Base-by-base conservation (phyloP, 2,797 vertebrate species). In the Tangara arthus region DNA sequence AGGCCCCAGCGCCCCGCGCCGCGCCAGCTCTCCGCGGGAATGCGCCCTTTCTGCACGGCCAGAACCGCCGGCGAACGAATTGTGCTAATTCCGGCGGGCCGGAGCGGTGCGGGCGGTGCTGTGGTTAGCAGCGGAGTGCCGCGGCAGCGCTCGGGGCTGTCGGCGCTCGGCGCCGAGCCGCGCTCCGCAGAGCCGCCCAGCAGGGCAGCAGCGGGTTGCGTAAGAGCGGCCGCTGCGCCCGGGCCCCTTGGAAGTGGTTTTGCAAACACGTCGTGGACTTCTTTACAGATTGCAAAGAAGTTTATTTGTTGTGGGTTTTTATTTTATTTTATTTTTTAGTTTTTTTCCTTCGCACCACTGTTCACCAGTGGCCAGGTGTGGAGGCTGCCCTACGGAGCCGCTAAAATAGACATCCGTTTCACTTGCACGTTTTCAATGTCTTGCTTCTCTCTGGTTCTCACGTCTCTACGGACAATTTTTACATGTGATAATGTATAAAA, bases 301-400 rank as follows among this genome's bases (percentile, higher is more conserved):
- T 30, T 55, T 28, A 12, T 17, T 59, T 24, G 11, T 23, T 32
- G 17, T 10, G 46, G 11, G 1, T 0, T 34, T 18, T 21, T 11
- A 6, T 64, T 55, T 53, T 10, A 3, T 55, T 15, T 26, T 55
- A 12, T 4, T 65, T 63, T 32, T 5, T 4, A 4, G 0, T 3
- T 27, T 15, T 17, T 63, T 57, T 3, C 20, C 27, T 26, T 68
- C 2, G 0, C 42, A 22, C 8, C 16, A 0, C 20, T 21, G 22
- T 18, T 64, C 23, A 3, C 4, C 50, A 12, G 28, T 3, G 39
- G 18, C 22, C 35, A 23, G 56, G 14, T 53, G 41, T 7, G 19
- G 27, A 28, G 50, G 61, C 35, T 39, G 63, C 28, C 20, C 32
- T 34, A 15, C 1, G 1, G 28, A 46, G 26, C 28, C 18, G 44